These are phyloP conservation scores for Polylopha cassiicola DNA, from an alignment of 2,888 invertebrate species.

Conservation along the genomic window DNA sequence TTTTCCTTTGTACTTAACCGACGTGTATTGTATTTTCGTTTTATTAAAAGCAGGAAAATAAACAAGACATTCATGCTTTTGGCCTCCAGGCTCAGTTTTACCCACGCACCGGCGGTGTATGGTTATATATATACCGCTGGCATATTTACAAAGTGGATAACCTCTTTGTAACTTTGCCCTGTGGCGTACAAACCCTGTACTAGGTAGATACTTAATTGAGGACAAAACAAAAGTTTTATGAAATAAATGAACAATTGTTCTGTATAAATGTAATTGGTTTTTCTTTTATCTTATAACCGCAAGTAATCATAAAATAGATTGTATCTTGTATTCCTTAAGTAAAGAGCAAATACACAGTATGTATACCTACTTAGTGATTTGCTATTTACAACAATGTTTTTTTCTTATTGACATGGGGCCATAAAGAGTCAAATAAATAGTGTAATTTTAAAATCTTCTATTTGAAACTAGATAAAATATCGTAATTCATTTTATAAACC, in stretches of 20 bases:
- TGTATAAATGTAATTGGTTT: too few species aligned
- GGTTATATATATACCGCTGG: constrained; percentile 10
- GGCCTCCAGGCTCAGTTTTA: constrained; percentile 22
- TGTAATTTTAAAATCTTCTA: too few species aligned
- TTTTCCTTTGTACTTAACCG: constrained; percentile 46
- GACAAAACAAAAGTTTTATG: constrained; percentile 25
- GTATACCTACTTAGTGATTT: too few species aligned
- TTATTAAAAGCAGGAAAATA: constrained; percentile 55
- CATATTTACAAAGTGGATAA: constrained; percentile 15
- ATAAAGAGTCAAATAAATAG: too few species aligned
- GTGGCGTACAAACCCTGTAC: constrained; percentile 23
- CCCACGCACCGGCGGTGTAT: constrained; percentile 7
- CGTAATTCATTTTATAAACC: too few species aligned
- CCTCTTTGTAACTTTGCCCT: constrained; percentile 25
- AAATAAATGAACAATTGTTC: constrained; percentile 23
- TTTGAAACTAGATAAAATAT: too few species aligned
- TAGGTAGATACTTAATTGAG: constrained; percentile 23
- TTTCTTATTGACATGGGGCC: too few species aligned
- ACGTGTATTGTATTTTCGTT: constrained; percentile 50
- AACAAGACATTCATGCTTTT: constrained; percentile 41
- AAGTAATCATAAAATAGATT: too few species aligned
- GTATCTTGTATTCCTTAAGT: too few species aligned
- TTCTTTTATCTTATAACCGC: too few species aligned
- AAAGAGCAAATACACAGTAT: too few species aligned
- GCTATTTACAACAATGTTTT: too few species aligned